phyloP scores from a whole-genome alignment of 2,888 invertebrate genomes.

The Anthoptus insignis region DNA sequence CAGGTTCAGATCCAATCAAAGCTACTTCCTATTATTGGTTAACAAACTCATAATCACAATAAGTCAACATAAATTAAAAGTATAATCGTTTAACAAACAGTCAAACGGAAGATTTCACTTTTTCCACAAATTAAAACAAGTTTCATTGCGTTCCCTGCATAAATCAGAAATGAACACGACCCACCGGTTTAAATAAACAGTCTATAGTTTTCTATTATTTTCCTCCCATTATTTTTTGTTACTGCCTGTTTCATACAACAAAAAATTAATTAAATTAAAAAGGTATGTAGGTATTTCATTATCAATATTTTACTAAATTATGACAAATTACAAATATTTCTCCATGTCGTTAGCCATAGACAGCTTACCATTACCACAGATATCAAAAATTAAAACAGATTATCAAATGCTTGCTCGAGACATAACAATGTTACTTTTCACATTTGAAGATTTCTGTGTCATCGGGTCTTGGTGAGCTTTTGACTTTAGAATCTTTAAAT shows the following conservation, averaged over 20 bases:
- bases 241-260: neutral
- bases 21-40: neutral
- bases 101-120: conserved; percentile 28
- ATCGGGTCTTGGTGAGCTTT: no score
- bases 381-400: no score
- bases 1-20: neutral
- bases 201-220: neutral
- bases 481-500: no score
- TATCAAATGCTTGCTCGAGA: no score
- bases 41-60: conserved; percentile 13
- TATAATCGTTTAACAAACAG: neutral
- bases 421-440: no score
- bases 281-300: no score
- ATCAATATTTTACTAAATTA: no score
- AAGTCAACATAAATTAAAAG: neutral
- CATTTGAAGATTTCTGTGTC: no score
- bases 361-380: no score
- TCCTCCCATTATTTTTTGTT: neutral
- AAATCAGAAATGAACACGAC: neutral
- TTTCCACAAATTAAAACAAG: conserved; percentile 17
- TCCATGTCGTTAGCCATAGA: no score
- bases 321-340: no score
- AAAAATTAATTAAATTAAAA: conserved; percentile 2
- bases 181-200: neutral
- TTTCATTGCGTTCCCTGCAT: conserved; percentile 1